Conservation (phyloP, 2,113 vertebrate species). For the Rhabdornis inornatus region DNA sequence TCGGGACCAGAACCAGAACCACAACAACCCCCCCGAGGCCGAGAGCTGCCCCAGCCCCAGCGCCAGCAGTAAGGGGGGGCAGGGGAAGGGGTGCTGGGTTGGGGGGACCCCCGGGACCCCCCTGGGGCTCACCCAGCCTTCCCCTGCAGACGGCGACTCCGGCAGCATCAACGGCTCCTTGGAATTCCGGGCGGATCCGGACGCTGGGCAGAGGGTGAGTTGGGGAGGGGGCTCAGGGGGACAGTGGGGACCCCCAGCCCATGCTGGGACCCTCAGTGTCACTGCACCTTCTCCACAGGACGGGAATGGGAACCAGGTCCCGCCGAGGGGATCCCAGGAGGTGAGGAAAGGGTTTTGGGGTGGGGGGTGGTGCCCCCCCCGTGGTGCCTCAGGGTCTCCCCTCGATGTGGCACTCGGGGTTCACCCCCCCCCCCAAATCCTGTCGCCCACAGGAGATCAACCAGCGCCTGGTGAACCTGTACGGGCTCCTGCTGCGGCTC, state of each 20-base stretch:
- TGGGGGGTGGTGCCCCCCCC: not conserved
- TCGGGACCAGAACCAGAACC: slow-evolving; percentile 65
- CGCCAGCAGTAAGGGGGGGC: slow-evolving; percentile 54
- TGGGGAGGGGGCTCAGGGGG: not conserved
- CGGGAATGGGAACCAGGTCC: slow-evolving; percentile 88
- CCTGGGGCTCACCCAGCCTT: not conserved
- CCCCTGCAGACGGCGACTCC: slow-evolving; percentile 75
- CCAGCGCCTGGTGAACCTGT: slow-evolving; percentile 83
- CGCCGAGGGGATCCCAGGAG: slow-evolving; percentile 76
- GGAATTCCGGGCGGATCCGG: slow-evolving; percentile 66
- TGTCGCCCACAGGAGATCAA: slow-evolving; percentile 74
- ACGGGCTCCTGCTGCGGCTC: slow-evolving; percentile 82
- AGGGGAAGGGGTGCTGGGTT: not conserved
- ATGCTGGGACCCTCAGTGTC: fast-evolving
- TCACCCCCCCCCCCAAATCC: not conserved
- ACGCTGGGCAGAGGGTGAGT: slow-evolving; percentile 73
- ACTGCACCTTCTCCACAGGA: slow-evolving; percentile 67
- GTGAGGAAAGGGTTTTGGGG: slow-evolving; percentile 51
- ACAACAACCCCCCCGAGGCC: slow-evolving; percentile 9
- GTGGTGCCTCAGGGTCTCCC: not conserved
- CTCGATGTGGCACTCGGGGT: not conserved
- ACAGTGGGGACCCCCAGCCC: not conserved
- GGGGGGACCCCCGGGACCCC: not conserved
- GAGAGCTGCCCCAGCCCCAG: slow-evolving; percentile 62
- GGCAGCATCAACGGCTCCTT: slow-evolving; percentile 77